A percentile compares a stretch with the other conserved stretches of the same genome.
Evolutionary conservation across 2,797 vertebrate genomes (phyloP).

Genomic region (Bryconaethiops microstoma): DNA sequence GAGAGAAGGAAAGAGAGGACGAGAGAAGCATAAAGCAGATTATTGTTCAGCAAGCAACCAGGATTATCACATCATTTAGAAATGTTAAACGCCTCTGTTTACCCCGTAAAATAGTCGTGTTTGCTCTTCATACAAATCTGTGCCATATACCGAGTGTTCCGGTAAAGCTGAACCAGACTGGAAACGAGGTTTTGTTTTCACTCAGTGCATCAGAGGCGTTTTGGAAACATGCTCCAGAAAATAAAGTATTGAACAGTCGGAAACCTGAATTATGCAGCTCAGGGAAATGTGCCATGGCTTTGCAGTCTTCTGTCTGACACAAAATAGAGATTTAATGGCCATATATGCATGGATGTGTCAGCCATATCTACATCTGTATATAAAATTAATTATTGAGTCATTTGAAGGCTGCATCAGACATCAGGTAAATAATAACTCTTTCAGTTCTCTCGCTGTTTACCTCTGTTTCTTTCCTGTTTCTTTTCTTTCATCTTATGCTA

Average conservation of each 20-base stretch:
- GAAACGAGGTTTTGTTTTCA: constrained; percentile 11
- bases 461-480: neutral
- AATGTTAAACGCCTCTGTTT: constrained; percentile 37
- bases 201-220: neutral
- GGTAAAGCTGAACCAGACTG: neutral
- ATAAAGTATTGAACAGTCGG: constrained; percentile 12
- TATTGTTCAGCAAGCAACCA: constrained; percentile 25
- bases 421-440: neutral
- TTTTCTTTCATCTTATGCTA: too few species aligned
- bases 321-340: neutral
- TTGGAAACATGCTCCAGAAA: constrained; percentile 12
- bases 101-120: constrained; percentile 39
- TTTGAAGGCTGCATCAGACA: neutral
- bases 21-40: constrained; percentile 46
- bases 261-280: constrained; percentile 9
- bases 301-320: neutral
- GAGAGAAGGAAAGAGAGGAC: constrained; percentile 18
- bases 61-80: constrained; percentile 2
- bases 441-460: neutral
- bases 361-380: neutral
- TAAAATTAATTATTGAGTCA: neutral
- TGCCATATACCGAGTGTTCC: constrained; percentile 1
- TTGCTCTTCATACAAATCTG: constrained; percentile 19
- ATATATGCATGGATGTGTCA: neutral
- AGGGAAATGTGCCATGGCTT: neutral